These are phyloP conservation scores for Digitonthophagus gazella DNA, from an alignment of 2,888 invertebrate species.

Conservation along the genomic window DNA sequence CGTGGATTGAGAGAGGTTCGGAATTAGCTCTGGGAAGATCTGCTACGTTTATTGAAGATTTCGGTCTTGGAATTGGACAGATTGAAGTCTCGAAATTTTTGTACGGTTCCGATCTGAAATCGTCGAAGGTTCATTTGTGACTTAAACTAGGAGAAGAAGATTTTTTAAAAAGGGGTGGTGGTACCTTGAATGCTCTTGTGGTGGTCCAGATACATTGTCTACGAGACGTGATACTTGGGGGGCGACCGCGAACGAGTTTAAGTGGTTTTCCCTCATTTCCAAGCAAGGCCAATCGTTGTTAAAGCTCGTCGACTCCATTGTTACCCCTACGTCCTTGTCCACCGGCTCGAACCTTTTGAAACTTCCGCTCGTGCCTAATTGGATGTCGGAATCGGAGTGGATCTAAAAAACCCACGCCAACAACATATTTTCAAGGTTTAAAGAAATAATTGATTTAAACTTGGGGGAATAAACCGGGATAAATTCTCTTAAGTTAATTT, in stretches of 20 bases:
- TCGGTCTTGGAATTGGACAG: slow-evolving; percentile 47
- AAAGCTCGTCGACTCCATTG: slow-evolving; percentile 48
- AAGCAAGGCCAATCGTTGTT: slow-evolving; percentile 39
- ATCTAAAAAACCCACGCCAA: slow-evolving; percentile 50
- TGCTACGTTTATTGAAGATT: slow-evolving; percentile 47
- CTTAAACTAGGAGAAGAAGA: background rate
- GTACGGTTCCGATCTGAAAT: slow-evolving; percentile 24
- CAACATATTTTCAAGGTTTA: background rate
- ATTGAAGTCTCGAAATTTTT: slow-evolving; percentile 40
- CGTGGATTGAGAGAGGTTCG: slow-evolving; percentile 43
- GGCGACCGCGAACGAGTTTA: background rate
- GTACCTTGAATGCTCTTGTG: slow-evolving; percentile 14
- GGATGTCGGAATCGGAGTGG: slow-evolving; percentile 63
- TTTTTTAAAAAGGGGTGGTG: slow-evolving; percentile 1
- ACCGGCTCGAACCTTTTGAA: slow-evolving; percentile 66
- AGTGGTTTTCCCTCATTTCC: slow-evolving; percentile 17
- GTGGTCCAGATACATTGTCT: slow-evolving; percentile 2
- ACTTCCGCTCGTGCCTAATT: slow-evolving; percentile 61
- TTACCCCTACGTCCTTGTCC: slow-evolving; percentile 57
- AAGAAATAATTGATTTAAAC: background rate
- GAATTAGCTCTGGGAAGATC: slow-evolving; percentile 43
- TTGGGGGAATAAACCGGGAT: background rate
- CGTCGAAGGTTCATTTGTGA: background rate
- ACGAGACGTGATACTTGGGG: background rate
- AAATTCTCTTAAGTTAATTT: background rate